Evolutionary conservation across 53 echinoderm and acorn worm genomes (phyloP), one percentile per base, ranked within the genome.

Genomic region (Astropecten irregularis): DNA sequence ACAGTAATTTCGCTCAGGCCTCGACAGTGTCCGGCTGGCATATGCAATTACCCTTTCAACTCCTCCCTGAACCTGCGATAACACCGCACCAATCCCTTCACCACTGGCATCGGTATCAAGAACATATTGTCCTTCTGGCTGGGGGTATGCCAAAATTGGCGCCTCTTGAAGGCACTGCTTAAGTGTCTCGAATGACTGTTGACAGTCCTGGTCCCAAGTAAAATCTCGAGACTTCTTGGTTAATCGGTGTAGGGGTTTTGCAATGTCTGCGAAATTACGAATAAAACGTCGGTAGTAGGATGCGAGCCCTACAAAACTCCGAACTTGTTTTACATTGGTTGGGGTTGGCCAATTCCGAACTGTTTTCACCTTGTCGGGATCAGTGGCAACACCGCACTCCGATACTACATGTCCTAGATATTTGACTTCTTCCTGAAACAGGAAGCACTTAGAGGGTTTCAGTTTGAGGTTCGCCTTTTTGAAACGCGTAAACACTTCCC

Each of bases 61-160:
- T 54, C 16, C 54, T n/a, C 54, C 54, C 18, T 73, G 72, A 6
- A 58, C 47, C 26, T 81, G 81, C 0, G 63, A 81, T 6, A 81
- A 28, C 6, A 62, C 81, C 2, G 0, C 73, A 8, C 73, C 73
- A 16, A 73, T 6, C 13, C 55, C 76, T 18, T 35, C 63, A n/a
- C 58, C 34, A 40, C 76, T 76, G 21, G 77, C 89, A 48, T 89
- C 89, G 32, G 84, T 76, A 34, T 89, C 77, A 10, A 89, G 79
- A 10, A 77, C 69, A 40, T 54, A 89, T 9, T 46, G 51, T 3
- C 40, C 81, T 5, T 36, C 49, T 3, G 50, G 39, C 23, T 40
- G 15, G 18, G 77, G 68, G 50, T 77, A 77, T 15, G 77, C 76
- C 21, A 86, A 35, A 14, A 86, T 66, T 18, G 86, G 77, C 40